Percentiles rank a stretch among this genome's conserved stretches.
These are phyloP conservation scores for Ascaphus truei DNA, from an alignment of 2,113 vertebrate species.

Conservation along the genomic window DNA sequence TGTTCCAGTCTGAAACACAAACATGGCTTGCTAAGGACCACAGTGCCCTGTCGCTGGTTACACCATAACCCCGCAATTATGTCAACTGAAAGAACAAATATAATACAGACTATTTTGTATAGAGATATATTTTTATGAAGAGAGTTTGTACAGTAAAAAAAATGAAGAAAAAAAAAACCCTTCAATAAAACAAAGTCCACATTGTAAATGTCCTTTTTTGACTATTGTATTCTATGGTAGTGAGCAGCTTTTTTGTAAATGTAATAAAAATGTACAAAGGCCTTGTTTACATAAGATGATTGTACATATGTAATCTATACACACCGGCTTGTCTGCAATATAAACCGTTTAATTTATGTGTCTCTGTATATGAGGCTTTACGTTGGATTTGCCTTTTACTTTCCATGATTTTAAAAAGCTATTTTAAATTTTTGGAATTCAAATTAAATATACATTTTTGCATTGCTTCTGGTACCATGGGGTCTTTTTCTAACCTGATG, in stretches of 20 bases:
- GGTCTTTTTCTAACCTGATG: no score
- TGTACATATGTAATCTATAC: conserved; percentile 97
- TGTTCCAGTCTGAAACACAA: conserved; percentile 15
- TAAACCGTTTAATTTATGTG: conserved; percentile 98
- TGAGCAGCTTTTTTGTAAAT: conserved; percentile 86
- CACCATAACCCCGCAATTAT: conserved; percentile 15
- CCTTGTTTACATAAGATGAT: conserved; percentile 82
- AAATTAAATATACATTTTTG: conserved; percentile 91
- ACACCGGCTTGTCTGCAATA: conserved; percentile 94
- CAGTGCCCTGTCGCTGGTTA: conserved; percentile 9
- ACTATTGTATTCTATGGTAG: conserved; percentile 95
- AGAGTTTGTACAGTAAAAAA: conserved; percentile 97
- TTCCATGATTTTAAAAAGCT: conserved; percentile 94
- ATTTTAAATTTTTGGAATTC: conserved; percentile 98
- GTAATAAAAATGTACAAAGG: conserved; percentile 94
- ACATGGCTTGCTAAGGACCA: conserved; percentile 10
- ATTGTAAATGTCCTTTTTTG: conserved; percentile 92
- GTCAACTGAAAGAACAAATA: conserved; percentile 53
- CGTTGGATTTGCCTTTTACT: conserved; percentile 87
- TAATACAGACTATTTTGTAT: conserved; percentile 86
- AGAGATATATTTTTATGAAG: conserved; percentile 99
- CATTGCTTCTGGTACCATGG: conserved; percentile 69
- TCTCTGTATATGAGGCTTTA: conserved; percentile 99
- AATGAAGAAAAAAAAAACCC: conserved; percentile 64
- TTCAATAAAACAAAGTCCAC: conserved; percentile 14